Evolutionary conservation across 2,888 invertebrate genomes (phyloP), one percentile per base, ranked within the genome.

Genomic region (Conus canariensis): DNA sequence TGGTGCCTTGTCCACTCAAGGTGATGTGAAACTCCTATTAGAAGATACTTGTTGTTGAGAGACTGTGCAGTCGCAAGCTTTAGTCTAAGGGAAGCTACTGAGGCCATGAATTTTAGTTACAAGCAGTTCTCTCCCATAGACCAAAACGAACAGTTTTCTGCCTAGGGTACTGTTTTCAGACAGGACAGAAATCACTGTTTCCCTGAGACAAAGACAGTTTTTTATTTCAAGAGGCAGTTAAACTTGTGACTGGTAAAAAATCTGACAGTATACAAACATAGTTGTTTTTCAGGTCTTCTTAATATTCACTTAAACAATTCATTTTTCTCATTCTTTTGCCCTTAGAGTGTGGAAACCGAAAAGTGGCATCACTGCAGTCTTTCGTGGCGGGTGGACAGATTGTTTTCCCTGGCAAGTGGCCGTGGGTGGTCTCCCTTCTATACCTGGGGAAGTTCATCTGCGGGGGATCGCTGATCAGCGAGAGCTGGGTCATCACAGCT

Each of bases 391-490:
- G 95, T 25, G 95, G 95, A 19, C 91, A 93, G 56, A 59, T 94
- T 56, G 91, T 93, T 16, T 90, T 92, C 12, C 90, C 70, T 77
- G 95, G 95, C 3, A 93, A 94, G 88, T 95, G 95, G 95, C 95
- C 95, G 0, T 95, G 95, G 95, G 92, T 94, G 82, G 94, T 93
- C 1, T 95, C 95, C 77, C 91, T 95, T 77, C 91, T 94, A 8
- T 93, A 93, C 85, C 92, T 94, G 56, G 94, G 94, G 0, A 88
- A 92, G 85, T 91, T 92, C 56, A 87, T 93, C 8, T 95, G 95
- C 93, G 93, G 94, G 64, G 95, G 94, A 8, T 92, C 91, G 10
- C 82, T 95, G 30, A 91, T 95, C 22, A 88, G 88, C 30, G 59
- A 86, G 3, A 87, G 92, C 45, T 95, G 95, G 95, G 92, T 94